phyloP scores from a whole-genome alignment of 1,140 invertebrate genomes.

The Phocides pigmalion region DNA sequence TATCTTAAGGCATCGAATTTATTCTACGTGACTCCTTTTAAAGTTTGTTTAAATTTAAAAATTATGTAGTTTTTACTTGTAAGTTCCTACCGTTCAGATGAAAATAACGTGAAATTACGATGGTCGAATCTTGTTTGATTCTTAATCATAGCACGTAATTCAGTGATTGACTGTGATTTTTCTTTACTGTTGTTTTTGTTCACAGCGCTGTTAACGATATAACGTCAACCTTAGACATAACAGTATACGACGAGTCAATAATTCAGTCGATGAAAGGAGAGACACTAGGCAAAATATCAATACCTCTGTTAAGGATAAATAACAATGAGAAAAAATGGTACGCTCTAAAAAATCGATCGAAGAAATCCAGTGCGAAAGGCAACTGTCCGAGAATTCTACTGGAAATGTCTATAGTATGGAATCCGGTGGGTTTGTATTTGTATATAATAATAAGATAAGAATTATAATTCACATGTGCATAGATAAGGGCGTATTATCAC shows the following conservation, averaged over 20 bases:
- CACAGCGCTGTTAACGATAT: constrained; percentile 67
- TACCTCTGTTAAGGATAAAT: constrained; percentile 70
- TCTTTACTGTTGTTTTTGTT: constrained; percentile 39
- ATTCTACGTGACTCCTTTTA: too few relatives aligned
- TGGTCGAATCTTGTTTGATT: too few relatives aligned
- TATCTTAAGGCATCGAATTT: too few relatives aligned
- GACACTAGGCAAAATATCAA: constrained; percentile 65
- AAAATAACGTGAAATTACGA: too few relatives aligned
- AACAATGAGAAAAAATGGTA: constrained; percentile 76
- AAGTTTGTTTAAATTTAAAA: too few relatives aligned
- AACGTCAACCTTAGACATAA: constrained; percentile 69
- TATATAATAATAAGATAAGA: too few relatives aligned
- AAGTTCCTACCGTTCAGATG: too few relatives aligned
- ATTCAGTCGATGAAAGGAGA: constrained; percentile 84
- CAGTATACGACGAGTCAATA: constrained; percentile 68
- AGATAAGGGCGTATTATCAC: too few relatives aligned
- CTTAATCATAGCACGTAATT: too few relatives aligned
- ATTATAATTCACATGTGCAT: too few relatives aligned
- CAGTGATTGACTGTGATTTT: too few relatives aligned
- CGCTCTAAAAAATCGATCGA: constrained; percentile 63
- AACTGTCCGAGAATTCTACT: constrained; percentile 81
- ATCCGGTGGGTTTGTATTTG: constrained; percentile 58
- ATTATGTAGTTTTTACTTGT: too few relatives aligned
- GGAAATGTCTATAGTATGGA: constrained; percentile 74
- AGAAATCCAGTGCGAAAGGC: constrained; percentile 59